phyloP scores from a whole-genome alignment of 2,113 vertebrate species.

The Pelecanus crispus region DNA sequence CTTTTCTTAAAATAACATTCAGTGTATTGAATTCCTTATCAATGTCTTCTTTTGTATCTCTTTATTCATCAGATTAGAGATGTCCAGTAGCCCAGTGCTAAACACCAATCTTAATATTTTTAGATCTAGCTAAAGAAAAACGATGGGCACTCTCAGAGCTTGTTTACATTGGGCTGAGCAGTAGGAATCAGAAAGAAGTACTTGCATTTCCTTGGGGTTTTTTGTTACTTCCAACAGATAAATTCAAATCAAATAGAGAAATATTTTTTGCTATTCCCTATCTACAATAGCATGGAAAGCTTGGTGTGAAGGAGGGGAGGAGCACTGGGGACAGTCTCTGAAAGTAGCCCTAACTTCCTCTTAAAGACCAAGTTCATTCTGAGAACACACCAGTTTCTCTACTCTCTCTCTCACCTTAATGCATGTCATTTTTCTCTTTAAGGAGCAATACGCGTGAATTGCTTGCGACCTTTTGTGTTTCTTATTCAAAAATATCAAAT shows the following conservation, averaged over 20 bases:
- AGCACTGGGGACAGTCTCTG: neutral
- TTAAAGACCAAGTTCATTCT: neutral
- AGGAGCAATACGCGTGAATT: neutral
- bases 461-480: neutral
- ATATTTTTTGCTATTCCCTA: neutral
- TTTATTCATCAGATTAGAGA: neutral
- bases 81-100: neutral
- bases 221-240: neutral
- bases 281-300: neutral
- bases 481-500: neutral
- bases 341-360: neutral
- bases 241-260: neutral
- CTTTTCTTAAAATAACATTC: neutral
- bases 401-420: neutral
- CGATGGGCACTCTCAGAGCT: neutral
- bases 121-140: slow-evolving; percentile 5
- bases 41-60: neutral
- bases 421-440: neutral
- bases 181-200: neutral
- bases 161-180: neutral
- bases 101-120: neutral
- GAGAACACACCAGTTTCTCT: neutral
- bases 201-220: neutral
- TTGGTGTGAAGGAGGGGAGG: neutral
- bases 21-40: neutral